These are phyloP conservation scores for Forbesichthys papilliferus DNA, from an alignment of 2,113 vertebrate species.

Conservation along the genomic window DNA sequence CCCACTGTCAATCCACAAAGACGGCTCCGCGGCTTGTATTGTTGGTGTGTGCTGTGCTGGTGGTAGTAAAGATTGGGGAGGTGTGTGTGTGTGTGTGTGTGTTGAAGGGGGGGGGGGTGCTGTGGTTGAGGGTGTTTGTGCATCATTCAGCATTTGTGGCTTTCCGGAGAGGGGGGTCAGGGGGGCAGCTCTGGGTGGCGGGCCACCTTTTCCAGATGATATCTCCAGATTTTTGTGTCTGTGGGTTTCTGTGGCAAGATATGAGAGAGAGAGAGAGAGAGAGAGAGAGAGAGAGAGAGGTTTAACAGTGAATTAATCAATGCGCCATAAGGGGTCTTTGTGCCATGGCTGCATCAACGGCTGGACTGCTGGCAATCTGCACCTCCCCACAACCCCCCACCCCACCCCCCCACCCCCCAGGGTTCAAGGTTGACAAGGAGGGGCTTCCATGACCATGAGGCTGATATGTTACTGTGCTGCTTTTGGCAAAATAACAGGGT, in stretches of 20 bases:
- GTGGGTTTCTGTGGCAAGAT: constrained; percentile 32
- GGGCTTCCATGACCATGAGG: constrained; percentile 31
- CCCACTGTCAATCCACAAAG: constrained; percentile 63
- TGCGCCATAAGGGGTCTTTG: constrained; percentile 65
- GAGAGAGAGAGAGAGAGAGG: constrained; percentile 7
- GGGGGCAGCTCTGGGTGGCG: constrained; percentile 74
- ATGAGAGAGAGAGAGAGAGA: neutral
- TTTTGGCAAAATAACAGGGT: neutral
- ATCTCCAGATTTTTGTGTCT: constrained; percentile 57
- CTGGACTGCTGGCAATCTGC: constrained; percentile 46
- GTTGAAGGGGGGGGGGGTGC: neutral
- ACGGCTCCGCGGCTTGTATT: constrained; percentile 64
- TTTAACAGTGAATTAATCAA: constrained; percentile 63
- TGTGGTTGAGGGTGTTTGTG: neutral
- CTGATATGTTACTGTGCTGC: constrained; percentile 24
- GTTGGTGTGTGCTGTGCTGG: constrained; percentile 11
- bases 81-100: constrained; percentile 29
- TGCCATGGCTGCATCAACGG: constrained; percentile 48
- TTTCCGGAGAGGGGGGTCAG: constrained; percentile 71
- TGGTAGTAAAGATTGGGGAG: constrained; percentile 23
- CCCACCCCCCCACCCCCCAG: constrained; percentile 2
- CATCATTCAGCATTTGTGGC: constrained; percentile 66
- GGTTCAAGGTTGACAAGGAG: constrained; percentile 44
- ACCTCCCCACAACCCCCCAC: neutral
- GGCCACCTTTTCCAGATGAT: constrained; percentile 81